Conservation (phyloP, 2,113 vertebrate species). For the Mungos mungo region DNA sequence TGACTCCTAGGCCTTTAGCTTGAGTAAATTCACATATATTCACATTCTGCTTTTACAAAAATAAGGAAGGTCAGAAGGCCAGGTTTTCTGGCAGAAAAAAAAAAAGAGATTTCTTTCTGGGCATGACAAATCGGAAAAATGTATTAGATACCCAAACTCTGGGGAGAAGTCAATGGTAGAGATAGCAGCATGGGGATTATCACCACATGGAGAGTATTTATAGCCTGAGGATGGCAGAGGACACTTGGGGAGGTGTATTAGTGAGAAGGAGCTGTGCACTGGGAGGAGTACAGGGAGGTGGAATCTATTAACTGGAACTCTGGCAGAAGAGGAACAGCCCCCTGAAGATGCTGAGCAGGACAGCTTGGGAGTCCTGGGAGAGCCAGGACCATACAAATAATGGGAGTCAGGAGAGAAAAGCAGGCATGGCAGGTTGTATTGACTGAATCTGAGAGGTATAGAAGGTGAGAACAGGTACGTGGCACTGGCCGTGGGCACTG, state of each 20-base stretch:
- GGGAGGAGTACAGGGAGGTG: not conserved
- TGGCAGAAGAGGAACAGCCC: not conserved
- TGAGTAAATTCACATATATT: not conserved
- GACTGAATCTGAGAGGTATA: not conserved
- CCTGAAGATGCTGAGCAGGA: not conserved
- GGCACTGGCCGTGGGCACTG: rapidly evolving
- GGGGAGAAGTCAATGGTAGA: not conserved
- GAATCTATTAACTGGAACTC: not conserved
- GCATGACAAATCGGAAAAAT: not conserved
- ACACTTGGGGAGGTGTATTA: not conserved
- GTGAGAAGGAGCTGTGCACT: not conserved
- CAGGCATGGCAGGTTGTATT: not conserved
- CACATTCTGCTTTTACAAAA: not conserved
- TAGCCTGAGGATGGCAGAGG: not conserved
- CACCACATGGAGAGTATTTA: not conserved
- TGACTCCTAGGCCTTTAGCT: not conserved
- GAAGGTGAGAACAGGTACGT: not conserved
- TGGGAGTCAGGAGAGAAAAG: not conserved
- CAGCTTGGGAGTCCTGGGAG: not conserved
- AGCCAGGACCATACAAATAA: not conserved
- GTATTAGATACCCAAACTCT: not conserved
- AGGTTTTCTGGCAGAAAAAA: not conserved
- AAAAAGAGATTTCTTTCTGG: not conserved
- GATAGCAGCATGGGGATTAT: not conserved
- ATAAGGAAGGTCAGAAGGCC: not conserved